Evolutionary conservation across 2,888 invertebrate genomes (phyloP), one percentile per base, ranked within the genome.

Genomic region (Listrodromus nycthemerus): DNA sequence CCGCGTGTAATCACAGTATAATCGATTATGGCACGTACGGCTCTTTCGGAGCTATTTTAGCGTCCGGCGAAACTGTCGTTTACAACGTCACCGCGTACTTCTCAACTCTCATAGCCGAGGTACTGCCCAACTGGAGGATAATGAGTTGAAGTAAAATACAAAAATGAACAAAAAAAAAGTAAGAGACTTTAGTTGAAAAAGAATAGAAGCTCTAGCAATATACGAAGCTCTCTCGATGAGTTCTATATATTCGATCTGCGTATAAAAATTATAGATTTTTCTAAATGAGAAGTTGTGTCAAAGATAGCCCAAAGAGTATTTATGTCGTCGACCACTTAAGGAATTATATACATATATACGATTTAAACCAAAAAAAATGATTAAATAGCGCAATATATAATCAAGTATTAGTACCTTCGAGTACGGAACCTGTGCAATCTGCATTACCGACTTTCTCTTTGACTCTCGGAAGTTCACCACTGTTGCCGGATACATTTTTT

Each of bases 1-100:
- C 93, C 24, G 89, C 92, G 16, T 94, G 94, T 77, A 93, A 94
- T 89, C 94, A 94, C 86, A 93, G 93, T 80, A 93, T 94, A 84
- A 94, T 94, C 85, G 93, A 94, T 88, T 94, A 94, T 70, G 94
- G 94, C 7, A 94, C 93, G 24, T 94, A 93, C 50, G 94, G 94
- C 27, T 93, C 93, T 2, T 93, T 93, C 84, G 93, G 92, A 0
- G 94, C 94, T 13, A 91, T 94, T 84, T 87, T 94, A 45, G 92
- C 93, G 45, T 91, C 91, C 6, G 94, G 94, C n/a, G 93, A 94
- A 80, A 94, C 93, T 0, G 86, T 94, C 2, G 91, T 93, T 70
- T 93, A 93, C 85, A 93, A 93, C 83, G 92, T 92, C 41, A 91
- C 92, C 66, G 88, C 92, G 71, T 91, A 92, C 85, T 92, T 93